Evolutionary conservation across 2,888 invertebrate species (phyloP).

Genomic region (Parnassius mnemosyne): DNA sequence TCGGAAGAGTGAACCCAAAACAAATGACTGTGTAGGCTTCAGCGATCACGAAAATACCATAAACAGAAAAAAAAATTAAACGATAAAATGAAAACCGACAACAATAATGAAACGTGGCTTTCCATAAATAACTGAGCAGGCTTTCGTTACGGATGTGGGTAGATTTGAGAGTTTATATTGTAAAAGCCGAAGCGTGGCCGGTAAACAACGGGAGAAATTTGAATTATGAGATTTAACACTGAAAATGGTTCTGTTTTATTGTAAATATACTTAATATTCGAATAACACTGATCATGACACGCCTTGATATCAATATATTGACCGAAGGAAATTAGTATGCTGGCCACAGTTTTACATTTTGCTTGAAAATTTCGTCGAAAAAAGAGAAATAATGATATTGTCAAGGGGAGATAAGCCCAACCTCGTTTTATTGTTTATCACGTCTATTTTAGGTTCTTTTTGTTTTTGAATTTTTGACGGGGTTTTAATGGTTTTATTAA

Average conservation of each 20-base stretch:
- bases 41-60: constrained; percentile 59
- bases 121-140: constrained; percentile 76
- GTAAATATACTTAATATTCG: constrained; percentile 55
- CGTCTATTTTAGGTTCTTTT: constrained; percentile 58
- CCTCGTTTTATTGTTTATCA: constrained; percentile 67
- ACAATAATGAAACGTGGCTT: constrained; percentile 75
- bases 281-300: constrained; percentile 48
- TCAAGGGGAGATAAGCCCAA: constrained; percentile 72
- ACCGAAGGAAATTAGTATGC: constrained; percentile 74
- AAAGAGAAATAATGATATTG: constrained; percentile 75
- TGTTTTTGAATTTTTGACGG: constrained; percentile 39
- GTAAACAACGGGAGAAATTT: constrained; percentile 68
- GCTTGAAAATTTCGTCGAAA: constrained; percentile 67
- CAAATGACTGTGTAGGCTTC: constrained; percentile 61
- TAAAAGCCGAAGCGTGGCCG: constrained; percentile 60
- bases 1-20: constrained; percentile 58
- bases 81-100: constrained; percentile 73
- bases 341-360: constrained; percentile 61
- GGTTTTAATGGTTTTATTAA: constrained; percentile 53
- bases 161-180: constrained; percentile 66
- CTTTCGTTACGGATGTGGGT: constrained; percentile 76
- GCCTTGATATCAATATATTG: constrained; percentile 67
- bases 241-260: constrained; percentile 66
- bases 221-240: constrained; percentile 74
- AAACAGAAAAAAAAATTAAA: constrained; percentile 69